Conservation (phyloP, 1,140 invertebrate genomes). For the Cardiocondyla obscurior region DNA sequence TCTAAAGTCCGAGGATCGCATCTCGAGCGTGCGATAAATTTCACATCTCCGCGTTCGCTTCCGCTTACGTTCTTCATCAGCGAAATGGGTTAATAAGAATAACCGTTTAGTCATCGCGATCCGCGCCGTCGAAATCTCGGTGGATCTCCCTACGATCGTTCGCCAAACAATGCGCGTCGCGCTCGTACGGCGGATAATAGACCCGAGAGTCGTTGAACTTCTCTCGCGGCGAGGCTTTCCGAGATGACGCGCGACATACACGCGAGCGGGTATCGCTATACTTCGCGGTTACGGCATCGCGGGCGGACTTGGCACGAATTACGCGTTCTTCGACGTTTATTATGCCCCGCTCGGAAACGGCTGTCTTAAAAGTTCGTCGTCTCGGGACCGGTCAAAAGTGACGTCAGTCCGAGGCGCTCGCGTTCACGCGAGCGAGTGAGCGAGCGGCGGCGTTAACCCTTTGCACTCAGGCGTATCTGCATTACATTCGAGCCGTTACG, state of each 20-base stretch:
- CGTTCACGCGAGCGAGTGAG: slow-evolving; percentile 17
- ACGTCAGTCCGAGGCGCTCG: slow-evolving; percentile 41
- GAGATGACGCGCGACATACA: slow-evolving; percentile 45
- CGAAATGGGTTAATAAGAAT: slow-evolving; percentile 40
- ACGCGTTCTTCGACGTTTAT: slow-evolving; percentile 55
- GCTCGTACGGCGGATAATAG: slow-evolving; percentile 45
- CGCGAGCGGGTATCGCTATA: slow-evolving; percentile 34
- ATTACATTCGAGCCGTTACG: slow-evolving; percentile 40
- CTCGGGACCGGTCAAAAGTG: slow-evolving; percentile 48
- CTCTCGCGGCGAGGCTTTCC: slow-evolving; percentile 48
- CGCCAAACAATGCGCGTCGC: slow-evolving; percentile 55
- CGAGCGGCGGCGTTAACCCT: slow-evolving; percentile 45
- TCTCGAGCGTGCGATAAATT: neutral
- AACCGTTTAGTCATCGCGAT: slow-evolving; percentile 30
- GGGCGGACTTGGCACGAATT: slow-evolving; percentile 54
- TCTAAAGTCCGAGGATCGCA: neutral
- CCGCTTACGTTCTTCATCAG: neutral
- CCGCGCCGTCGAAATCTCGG: slow-evolving; percentile 46
- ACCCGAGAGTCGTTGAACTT: slow-evolving; percentile 50
- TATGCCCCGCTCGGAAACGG: slow-evolving; percentile 46
- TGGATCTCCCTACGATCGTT: slow-evolving; percentile 51
- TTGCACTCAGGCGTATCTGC: slow-evolving; percentile 48
- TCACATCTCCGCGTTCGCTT: neutral
- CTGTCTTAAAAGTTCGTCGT: slow-evolving; percentile 56
- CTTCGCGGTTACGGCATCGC: slow-evolving; percentile 42